These are phyloP conservation scores for Poeciliopsis occidentalis DNA, from an alignment of 2,113 vertebrate species.

Conservation along the genomic window DNA sequence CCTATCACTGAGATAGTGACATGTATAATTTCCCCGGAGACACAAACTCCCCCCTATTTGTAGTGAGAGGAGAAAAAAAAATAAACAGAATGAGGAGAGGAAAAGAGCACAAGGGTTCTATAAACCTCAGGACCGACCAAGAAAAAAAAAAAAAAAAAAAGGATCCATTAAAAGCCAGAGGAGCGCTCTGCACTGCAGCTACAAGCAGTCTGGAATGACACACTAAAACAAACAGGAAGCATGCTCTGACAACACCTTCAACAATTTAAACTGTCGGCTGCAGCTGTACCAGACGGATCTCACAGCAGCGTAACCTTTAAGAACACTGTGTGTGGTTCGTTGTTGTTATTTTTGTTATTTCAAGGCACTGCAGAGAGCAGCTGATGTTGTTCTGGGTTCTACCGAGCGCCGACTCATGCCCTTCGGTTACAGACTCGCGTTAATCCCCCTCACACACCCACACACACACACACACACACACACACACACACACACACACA, in stretches of 20 bases:
- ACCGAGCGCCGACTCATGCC: conserved; percentile 36
- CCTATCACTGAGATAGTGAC: conserved; percentile 53
- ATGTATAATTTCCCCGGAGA: conserved; percentile 59
- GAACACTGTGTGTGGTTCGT: conserved; percentile 1
- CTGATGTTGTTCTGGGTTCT: conserved; percentile 48
- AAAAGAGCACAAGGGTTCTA: conserved; percentile 21
- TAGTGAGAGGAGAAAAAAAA: conserved; percentile 1
- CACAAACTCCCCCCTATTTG: conserved; percentile 29
- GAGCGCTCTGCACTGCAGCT: conserved; percentile 26
- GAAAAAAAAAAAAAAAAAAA: neutral
- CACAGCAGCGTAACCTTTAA: conserved; percentile 23
- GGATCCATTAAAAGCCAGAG: conserved; percentile 48
- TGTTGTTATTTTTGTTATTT: neutral
- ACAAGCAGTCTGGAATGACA: conserved; percentile 15
- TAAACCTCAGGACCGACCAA: conserved; percentile 34
- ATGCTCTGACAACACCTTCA: conserved; percentile 3
- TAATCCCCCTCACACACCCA: conserved; percentile 38
- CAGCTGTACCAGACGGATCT: neutral
- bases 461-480: neutral
- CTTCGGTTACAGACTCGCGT: conserved; percentile 50
- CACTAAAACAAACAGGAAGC: conserved; percentile 1
- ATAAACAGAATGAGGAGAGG: conserved; percentile 16
- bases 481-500: neutral
- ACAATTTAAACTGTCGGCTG: conserved; percentile 11
- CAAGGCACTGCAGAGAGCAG: conserved; percentile 37